Conservation (phyloP, 1,140 invertebrate genomes). For the Cydia amplana region DNA sequence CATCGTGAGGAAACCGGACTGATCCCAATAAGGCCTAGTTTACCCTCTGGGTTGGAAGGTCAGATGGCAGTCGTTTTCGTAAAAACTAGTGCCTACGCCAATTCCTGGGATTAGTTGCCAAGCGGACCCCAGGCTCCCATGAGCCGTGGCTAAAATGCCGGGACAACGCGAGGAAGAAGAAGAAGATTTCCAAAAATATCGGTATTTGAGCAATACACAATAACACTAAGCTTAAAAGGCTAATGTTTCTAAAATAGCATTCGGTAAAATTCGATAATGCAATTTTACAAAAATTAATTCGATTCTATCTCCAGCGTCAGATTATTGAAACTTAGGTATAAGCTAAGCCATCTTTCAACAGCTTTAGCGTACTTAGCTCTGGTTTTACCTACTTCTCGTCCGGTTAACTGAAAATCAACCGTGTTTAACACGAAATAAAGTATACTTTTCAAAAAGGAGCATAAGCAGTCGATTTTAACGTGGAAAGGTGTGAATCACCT, state of each 20-base stretch:
- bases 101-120: no score
- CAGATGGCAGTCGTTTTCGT: no score
- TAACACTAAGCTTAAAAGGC: no score
- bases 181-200: background rate
- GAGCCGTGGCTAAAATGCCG: no score
- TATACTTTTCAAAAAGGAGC: background rate
- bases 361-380: slow-evolving; percentile 1
- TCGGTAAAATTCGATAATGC: background rate
- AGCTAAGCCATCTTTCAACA: background rate
- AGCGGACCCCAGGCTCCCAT: no score
- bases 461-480: background rate
- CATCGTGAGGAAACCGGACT: no score
- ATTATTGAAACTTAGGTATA: slow-evolving; percentile 4
- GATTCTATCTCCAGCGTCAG: background rate
- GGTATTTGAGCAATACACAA: no score
- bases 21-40: no score
- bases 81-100: no score
- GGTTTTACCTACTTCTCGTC: background rate
- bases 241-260: no score
- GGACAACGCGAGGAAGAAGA: no score
- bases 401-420: background rate
- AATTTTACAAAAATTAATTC: background rate
- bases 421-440: background rate
- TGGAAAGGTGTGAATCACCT: slow-evolving; percentile 5
- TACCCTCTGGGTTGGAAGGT: no score